Conservation (phyloP, 2,888 invertebrate species). For the Emmelina monodactyla region DNA sequence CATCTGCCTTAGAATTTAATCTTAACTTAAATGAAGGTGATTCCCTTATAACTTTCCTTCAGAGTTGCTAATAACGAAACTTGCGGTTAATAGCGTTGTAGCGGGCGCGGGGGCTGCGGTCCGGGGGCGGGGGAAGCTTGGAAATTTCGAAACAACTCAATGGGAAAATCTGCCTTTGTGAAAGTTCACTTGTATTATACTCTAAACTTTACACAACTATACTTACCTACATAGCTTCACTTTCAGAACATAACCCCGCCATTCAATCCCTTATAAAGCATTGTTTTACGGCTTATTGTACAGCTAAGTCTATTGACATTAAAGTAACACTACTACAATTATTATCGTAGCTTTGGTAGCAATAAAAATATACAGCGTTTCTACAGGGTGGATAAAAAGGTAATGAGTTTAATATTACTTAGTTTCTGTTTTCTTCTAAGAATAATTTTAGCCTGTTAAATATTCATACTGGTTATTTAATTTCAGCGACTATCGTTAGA, state of each 20-base stretch:
- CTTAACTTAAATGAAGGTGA: constrained; percentile 59
- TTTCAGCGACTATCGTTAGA: too few species aligned
- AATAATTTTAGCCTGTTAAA: too few species aligned
- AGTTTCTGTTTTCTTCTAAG: too few species aligned
- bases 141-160: constrained; percentile 53
- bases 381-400: too few species aligned
- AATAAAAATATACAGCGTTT: constrained; percentile 1
- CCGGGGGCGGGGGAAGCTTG: constrained; percentile 21
- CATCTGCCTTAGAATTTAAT: constrained; percentile 52
- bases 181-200: constrained; percentile 43
- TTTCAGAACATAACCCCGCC: neutral
- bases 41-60: constrained; percentile 56
- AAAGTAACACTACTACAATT: neutral
- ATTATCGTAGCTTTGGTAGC: neutral
- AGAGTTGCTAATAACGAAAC: constrained; percentile 60
- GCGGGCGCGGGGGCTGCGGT: constrained; percentile 15
- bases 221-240: constrained; percentile 4
- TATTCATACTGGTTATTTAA: too few species aligned
- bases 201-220: constrained; percentile 23
- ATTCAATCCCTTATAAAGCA: neutral
- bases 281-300: constrained; percentile 1
- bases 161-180: constrained; percentile 57
- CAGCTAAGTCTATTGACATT: neutral
- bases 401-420: too few species aligned
- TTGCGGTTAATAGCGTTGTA: constrained; percentile 49